Percentiles rank a stretch among this genome's conserved stretches.
Evolutionary conservation across 92 coral and sea anemone genomes (phyloP).

Genomic region (Palythoa heliodiscus): DNA sequence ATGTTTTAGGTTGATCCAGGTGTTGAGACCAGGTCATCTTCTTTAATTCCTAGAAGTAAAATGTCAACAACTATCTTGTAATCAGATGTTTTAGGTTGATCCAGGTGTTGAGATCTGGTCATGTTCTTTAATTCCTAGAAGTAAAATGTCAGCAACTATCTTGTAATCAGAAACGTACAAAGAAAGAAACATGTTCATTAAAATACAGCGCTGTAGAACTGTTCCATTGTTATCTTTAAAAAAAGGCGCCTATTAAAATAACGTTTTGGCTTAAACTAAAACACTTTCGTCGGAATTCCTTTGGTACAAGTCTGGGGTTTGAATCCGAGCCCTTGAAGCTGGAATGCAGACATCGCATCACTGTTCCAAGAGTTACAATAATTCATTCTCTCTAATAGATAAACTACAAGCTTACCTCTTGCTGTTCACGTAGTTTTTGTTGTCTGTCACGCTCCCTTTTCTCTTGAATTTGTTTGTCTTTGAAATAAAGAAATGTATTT

Average conservation of each 20-base stretch:
- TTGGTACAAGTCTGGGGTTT: too few relatives aligned
- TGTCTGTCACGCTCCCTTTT: constrained; percentile 82
- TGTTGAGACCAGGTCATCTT: constrained; percentile 47
- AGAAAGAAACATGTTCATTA: too few relatives aligned
- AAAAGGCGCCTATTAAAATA: too few relatives aligned
- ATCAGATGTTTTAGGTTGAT: constrained; percentile 13
- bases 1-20: constrained; percentile 20
- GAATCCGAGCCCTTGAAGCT: too few relatives aligned
- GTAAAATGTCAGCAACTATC: background rate
- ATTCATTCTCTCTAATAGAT: background rate
- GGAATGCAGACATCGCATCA: too few relatives aligned
- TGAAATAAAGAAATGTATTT: background rate
- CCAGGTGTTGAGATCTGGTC: constrained; percentile 44
- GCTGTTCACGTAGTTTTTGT: constrained; percentile 57
- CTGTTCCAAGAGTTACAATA: background rate
- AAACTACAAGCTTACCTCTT: constrained; percentile 47
- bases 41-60: constrained; percentile 17
- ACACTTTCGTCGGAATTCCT: too few relatives aligned
- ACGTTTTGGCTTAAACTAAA: too few relatives aligned
- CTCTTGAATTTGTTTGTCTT: constrained; percentile 85
- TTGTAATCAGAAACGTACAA: background rate
- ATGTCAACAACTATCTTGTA: background rate
- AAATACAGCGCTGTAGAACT: too few relatives aligned
- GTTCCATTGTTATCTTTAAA: too few relatives aligned
- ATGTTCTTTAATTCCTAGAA: constrained; percentile 34